phyloP scores from a whole-genome alignment of 2,113 vertebrate species.

The Colaptes auratus region DNA sequence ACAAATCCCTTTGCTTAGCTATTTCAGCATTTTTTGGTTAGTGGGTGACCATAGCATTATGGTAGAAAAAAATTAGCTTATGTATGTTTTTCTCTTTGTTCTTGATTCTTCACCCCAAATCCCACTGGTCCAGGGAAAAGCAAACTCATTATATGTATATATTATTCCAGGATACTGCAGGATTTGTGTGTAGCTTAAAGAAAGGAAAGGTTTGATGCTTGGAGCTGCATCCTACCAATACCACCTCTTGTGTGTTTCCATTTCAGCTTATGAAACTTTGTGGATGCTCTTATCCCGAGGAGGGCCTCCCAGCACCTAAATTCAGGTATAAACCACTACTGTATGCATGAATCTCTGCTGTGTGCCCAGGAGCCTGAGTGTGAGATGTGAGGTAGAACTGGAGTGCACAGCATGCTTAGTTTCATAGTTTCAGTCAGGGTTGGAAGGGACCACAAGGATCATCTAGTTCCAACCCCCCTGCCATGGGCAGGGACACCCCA shows the following conservation, averaged over 20 bases:
- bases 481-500: no score
- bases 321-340: neutral
- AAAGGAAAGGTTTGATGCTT: neutral
- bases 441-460: no score
- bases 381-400: neutral
- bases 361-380: neutral
- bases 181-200: neutral
- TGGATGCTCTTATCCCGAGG: neutral
- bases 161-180: neutral
- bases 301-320: neutral
- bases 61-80: neutral
- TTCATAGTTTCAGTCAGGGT: no score
- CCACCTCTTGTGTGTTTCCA: fast-evolving
- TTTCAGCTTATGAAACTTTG: neutral
- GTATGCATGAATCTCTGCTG: neutral
- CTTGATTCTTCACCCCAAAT: neutral
- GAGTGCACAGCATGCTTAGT: neutral
- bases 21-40: slow-evolving; percentile 40
- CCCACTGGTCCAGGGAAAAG: neutral
- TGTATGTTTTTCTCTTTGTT: slow-evolving; percentile 3
- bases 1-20: neutral
- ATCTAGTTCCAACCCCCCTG: no score
- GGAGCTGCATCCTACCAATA: neutral
- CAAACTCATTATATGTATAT: neutral
- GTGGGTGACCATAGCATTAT: slow-evolving; percentile 5